phyloP scores from a whole-genome alignment of 2,797 vertebrate species.

The Eulemur albifrons region DNA sequence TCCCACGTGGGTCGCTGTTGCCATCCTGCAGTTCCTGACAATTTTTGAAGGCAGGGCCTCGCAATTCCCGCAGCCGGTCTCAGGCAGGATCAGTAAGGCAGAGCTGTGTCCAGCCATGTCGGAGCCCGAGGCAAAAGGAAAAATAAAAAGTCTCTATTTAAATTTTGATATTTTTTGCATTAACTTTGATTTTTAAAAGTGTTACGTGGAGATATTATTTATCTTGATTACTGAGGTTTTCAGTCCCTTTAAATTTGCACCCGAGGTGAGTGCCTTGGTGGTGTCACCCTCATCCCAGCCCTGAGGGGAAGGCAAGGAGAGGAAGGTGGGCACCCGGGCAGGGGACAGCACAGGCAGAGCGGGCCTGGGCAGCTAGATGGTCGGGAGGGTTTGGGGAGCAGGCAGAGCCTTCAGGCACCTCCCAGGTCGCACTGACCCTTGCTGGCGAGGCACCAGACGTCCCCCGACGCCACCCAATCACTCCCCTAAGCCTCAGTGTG shows the following conservation, averaged over 20 bases:
- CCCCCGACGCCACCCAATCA: background rate
- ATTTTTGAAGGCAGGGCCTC: background rate
- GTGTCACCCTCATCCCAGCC: background rate
- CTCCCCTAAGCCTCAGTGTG: background rate
- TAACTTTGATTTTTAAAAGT: background rate
- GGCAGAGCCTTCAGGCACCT: background rate
- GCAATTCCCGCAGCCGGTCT: background rate
- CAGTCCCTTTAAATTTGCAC: background rate
- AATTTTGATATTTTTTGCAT: background rate
- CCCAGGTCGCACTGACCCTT: background rate
- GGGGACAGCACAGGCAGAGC: background rate
- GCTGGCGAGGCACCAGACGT: background rate
- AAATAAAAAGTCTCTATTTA: background rate
- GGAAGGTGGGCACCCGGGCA: background rate
- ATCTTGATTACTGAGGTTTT: background rate
- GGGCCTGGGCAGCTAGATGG: fast-evolving
- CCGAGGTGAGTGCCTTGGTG: background rate
- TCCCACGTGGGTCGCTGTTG: background rate
- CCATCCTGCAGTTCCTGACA: background rate
- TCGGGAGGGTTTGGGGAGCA: background rate
- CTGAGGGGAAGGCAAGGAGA: background rate
- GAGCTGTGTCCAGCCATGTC: background rate
- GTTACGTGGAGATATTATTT: background rate
- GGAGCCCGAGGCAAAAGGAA: background rate
- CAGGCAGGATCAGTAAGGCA: background rate